Conservation (phyloP, 2,888 invertebrate species). For the Siphlonurus alternatus region DNA sequence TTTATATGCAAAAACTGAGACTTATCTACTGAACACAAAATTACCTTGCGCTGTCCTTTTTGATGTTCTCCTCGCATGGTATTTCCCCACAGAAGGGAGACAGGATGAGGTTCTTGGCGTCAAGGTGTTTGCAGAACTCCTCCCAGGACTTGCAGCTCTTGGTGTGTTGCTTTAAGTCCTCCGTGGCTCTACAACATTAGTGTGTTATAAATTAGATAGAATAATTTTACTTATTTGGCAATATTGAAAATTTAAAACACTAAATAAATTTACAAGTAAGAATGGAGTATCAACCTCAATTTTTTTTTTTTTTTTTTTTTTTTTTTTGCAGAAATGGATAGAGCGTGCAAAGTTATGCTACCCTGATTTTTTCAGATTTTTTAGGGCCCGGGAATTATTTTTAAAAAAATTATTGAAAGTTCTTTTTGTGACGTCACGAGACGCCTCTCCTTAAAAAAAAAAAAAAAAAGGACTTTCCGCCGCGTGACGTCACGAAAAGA, state of each 20-base stretch:
- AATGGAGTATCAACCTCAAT: no score
- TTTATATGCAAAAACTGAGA: no score
- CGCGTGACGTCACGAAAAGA: no score
- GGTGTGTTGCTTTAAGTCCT: conserved; percentile 57
- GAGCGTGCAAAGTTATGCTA: no score
- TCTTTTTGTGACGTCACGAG: no score
- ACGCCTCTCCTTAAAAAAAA: no score
- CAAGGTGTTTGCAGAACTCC: conserved; percentile 61
- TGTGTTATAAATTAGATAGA: conserved; percentile 1
- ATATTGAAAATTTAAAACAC: no score
- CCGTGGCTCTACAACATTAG: conserved; percentile 44
- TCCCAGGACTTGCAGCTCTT: conserved; percentile 59
- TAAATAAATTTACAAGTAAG: conserved; percentile 4
- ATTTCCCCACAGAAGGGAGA: conserved; percentile 88
- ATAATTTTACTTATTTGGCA: conserved; percentile 4
- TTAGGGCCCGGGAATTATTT: no score
- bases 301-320: background rate
- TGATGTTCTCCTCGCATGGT: conserved; percentile 87
- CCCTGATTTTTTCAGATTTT: no score
- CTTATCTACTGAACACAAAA: no score
- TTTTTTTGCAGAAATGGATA: background rate
- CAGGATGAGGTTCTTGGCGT: conserved; percentile 78
- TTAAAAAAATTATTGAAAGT: no score
- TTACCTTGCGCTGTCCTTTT: conserved; percentile 83
- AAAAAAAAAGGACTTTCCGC: no score